Percentiles rank a stretch among this genome's conserved stretches.
Conservation (phyloP, 2,888 invertebrate species). For the Clepsis dumicolana region DNA sequence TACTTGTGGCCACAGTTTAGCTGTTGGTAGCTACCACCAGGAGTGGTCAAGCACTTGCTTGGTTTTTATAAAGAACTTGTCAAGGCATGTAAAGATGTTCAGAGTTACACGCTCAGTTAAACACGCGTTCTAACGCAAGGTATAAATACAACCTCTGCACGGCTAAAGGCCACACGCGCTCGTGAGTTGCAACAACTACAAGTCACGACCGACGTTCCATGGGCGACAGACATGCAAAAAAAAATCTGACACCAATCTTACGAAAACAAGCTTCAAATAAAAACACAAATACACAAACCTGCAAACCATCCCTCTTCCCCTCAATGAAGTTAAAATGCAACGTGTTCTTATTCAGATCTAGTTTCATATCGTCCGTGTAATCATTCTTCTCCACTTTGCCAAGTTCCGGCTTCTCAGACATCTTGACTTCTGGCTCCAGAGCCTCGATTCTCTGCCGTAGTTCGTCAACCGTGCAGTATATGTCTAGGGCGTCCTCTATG, state of each 20-base stretch:
- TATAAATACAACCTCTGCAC: not conserved
- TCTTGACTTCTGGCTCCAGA: conserved; percentile 74
- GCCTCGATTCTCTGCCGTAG: conserved; percentile 84
- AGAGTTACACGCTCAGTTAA: too few relatives aligned
- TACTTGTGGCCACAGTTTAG: too few relatives aligned
- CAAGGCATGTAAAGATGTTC: too few relatives aligned
- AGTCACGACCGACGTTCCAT: not conserved
- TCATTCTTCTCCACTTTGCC: conserved; percentile 60
- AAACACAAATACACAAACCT: conserved; percentile 58
- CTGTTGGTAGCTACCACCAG: too few relatives aligned
- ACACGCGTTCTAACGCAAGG: not conserved
- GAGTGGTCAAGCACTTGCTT: too few relatives aligned
- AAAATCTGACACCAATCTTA: not conserved
- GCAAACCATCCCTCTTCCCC: conserved; percentile 78
- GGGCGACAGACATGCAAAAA: not conserved
- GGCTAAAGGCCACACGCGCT: not conserved
- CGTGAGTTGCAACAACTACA: not conserved
- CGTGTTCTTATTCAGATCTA: conserved; percentile 75
- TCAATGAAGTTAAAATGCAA: conserved; percentile 82
- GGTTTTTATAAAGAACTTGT: too few relatives aligned
- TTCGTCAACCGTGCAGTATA: conserved; percentile 90
- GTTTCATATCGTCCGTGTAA: conserved; percentile 63
- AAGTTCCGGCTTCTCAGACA: conserved; percentile 52
- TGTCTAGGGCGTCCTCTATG: conserved; percentile 86
- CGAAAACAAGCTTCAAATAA: not conserved